Evolutionary conservation across 2,113 vertebrate species (phyloP), one percentile per base, ranked within the genome.

Genomic region (Sciurus niger): DNA sequence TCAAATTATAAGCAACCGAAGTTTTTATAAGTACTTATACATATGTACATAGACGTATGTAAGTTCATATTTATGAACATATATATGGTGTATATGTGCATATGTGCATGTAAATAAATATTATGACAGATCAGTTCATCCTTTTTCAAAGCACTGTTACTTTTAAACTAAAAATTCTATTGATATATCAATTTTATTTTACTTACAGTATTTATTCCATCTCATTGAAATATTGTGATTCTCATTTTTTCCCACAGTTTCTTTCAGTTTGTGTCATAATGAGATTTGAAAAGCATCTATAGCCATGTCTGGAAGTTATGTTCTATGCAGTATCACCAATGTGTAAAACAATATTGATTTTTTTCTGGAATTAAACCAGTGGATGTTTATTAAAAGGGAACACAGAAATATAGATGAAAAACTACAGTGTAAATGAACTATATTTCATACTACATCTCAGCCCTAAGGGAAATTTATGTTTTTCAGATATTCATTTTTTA

Each of bases 381-480:
- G 25, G 91, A 85, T 46, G 2, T 76, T 88, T 97, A 77, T 93
- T 51, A 84, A 80, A 95, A 84, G 16, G 22, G 24, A 74, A 25
- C 20, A 63, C 6, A 32, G 46, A 91, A 79, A 70, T 65, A 10
- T 28, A 91, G 48, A 70, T 88, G 55, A 48, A 84, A 95, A 87
- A 18, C 24, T 73, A 72, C 17, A 34, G 83, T 87, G 58, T 74
- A 79, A 84, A 76, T 90, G 25, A 53, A 93, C 58, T 63, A 2
- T 14, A 94, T 79, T 87, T 87, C 4, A 37, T 73, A 30, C 25
- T 43, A 68, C 2, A 48, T 65, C 2, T 34, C 24, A 80, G 6
- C 24, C 53, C 43, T 92, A 30, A 80, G 25, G 28, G 32, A 83
- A 63, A 28, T 55, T 87, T 32, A 80, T 76, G 4, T 1, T 43